These are phyloP conservation scores for Deilephila elpenor DNA, from an alignment of 2,888 invertebrate genomes.

Conservation along the genomic window DNA sequence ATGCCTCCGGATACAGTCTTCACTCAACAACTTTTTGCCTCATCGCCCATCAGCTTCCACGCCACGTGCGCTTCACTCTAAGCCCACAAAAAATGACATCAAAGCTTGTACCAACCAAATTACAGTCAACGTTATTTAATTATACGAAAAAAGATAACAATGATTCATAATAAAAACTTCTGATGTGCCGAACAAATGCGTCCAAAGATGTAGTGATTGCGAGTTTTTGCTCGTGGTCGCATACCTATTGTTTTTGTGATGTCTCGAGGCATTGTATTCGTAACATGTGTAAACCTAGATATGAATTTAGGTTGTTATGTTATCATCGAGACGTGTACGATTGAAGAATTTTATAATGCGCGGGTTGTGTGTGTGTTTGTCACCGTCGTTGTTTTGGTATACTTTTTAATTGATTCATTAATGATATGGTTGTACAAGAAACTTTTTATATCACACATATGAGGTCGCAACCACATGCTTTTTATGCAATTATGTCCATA, in stretches of 20 bases:
- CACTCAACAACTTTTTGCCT: no score
- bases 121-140: not conserved
- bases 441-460: no score
- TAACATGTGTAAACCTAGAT: not conserved
- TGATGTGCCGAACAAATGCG: not conserved
- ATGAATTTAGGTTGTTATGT: not conserved
- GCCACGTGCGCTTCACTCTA: no score
- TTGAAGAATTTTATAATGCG: no score
- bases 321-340: no score
- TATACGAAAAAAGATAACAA: conserved; percentile 7
- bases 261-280: not conserved
- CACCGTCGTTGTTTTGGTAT: no score
- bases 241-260: not conserved
- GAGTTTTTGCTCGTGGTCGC: not conserved
- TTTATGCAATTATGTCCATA: no score
- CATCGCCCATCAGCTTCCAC: no score
- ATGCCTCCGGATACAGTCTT: no score
- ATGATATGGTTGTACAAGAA: no score
- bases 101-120: not conserved
- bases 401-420: no score
- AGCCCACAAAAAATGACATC: not conserved
- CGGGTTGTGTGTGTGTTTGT: not conserved
- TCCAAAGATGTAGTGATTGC: not conserved
- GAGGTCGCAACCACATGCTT: no score
- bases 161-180: conserved; percentile 13